Evolutionary conservation across 2,797 vertebrate genomes (phyloP).

Genomic region (Chelidonichthys spinosus): DNA sequence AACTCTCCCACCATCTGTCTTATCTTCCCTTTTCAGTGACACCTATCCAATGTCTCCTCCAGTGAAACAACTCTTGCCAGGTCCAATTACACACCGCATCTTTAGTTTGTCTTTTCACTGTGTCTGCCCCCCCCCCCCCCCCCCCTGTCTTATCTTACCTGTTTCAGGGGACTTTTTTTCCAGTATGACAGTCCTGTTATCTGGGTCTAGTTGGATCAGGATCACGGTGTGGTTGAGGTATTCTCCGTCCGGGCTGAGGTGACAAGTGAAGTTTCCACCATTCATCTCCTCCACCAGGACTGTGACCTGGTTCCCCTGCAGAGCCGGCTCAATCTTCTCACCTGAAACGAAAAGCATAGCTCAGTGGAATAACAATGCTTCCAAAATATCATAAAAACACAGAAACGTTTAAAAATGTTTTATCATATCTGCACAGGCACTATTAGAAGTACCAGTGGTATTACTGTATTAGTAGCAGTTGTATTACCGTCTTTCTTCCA

Average conservation of each 20-base stretch:
- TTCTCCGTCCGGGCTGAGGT: constrained; percentile 57
- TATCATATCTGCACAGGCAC: background rate
- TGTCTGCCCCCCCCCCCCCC: background rate
- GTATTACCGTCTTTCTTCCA: constrained; percentile 78
- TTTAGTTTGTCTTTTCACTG: constrained; percentile 7
- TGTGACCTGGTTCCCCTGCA: constrained; percentile 69
- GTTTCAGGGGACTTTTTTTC: constrained; percentile 39
- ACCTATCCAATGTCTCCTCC: constrained; percentile 8
- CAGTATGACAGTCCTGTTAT: constrained; percentile 68
- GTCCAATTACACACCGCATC: constrained; percentile 17
- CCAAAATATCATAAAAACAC: background rate
- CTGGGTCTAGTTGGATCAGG: constrained; percentile 68
- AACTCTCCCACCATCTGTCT: constrained; percentile 22
- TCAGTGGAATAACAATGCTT: background rate
- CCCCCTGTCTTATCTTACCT: constrained; percentile 42
- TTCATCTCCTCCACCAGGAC: constrained; percentile 71
- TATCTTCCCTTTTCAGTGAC: constrained; percentile 16
- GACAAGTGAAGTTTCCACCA: constrained; percentile 84
- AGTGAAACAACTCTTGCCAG: constrained; percentile 14
- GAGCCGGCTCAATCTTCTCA: constrained; percentile 8
- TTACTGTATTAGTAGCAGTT: background rate
- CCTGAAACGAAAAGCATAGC: constrained; percentile 41
- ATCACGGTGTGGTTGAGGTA: constrained; percentile 83
- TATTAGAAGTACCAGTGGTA: background rate
- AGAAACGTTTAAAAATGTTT: background rate